Base-by-base conservation (phyloP, 2,113 vertebrate species). In the Zosterops hypoxanthus region DNA sequence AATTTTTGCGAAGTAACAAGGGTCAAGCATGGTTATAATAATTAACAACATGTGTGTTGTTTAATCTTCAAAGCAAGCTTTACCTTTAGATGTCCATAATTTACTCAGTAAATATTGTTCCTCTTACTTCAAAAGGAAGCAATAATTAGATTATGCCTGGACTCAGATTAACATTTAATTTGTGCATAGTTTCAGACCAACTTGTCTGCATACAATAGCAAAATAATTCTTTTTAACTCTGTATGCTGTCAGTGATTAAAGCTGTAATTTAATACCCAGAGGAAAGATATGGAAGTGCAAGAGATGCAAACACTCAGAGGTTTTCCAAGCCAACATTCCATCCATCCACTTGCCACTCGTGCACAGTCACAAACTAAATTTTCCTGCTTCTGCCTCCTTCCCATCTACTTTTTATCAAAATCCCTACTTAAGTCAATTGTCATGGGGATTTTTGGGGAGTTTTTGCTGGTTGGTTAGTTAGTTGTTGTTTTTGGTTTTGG, bases 11-110 rank as follows among this genome's bases (percentile, higher is more conserved):
- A 73, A 90, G 68, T 14, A 79, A n/a, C 46, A 79, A 63, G n/a
- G 79, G 78, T 94, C 84, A 91, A 82, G 11, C 44, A 77, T 81
- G 73, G 63, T 70, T 85, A 50, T 77, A 92, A 77, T 78, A 95
- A 94, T 71, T 87, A 94, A 90, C 71, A 91, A 92, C 66, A 84
- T 92, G 33, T 94, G 92, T 84, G 84, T 82, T 94, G 26, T 88
- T 97, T 95, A 94, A 96, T 94, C 94, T 97, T 97, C 96, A 97
- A 97, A 97, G 94, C 73, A 84, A 93, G 75, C 60, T 95, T 92
- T 96, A 97, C 73, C 80, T 95, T 96, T 75, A 89, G 80, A 96
- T 23, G 2, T 95, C 41, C 89, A 63, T 94, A 94, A 97, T 97
- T 91, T 88, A 93, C 79, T 95, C 66, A 76, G 85, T 85, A 94